A percentile compares a stretch with the other conserved stretches of the same genome.
These are phyloP conservation scores for Pipra filicauda DNA, from an alignment of 2,113 vertebrate species.

Conservation along the genomic window DNA sequence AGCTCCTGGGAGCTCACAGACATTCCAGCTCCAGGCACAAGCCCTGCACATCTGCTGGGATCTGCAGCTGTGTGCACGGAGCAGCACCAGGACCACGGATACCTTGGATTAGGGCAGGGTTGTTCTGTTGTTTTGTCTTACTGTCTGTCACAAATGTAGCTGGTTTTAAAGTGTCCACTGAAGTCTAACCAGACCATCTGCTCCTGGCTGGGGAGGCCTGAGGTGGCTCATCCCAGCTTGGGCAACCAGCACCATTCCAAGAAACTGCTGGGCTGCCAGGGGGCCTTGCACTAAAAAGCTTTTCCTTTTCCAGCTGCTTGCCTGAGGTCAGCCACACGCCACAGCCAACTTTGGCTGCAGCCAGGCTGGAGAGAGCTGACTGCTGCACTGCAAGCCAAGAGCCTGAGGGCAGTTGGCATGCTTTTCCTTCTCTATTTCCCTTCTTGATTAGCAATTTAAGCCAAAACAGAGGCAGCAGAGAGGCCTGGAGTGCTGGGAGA, in stretches of 20 bases:
- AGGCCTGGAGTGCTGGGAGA: not conserved
- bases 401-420: not conserved
- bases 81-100: not conserved
- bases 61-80: not conserved
- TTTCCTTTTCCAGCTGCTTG: not conserved
- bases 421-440: not conserved
- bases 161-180: not conserved
- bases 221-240: not conserved
- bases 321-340: not conserved
- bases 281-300: not conserved
- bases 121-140: not conserved
- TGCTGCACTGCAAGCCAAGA: constrained; percentile 15
- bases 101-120: not conserved
- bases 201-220: not conserved
- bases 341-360: not conserved
- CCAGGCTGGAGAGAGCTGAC: not conserved
- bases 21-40: constrained; percentile 12
- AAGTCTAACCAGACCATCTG: accelerated
- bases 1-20: not conserved
- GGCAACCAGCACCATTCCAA: constrained; percentile 1
- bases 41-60: not conserved
- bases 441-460: not conserved
- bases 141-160: not conserved
- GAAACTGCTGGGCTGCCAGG: not conserved
- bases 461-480: constrained; percentile 14